Base-by-base conservation (phyloP, 2,888 invertebrate genomes). In the Hydrotaea cyrtoneurina region DNA sequence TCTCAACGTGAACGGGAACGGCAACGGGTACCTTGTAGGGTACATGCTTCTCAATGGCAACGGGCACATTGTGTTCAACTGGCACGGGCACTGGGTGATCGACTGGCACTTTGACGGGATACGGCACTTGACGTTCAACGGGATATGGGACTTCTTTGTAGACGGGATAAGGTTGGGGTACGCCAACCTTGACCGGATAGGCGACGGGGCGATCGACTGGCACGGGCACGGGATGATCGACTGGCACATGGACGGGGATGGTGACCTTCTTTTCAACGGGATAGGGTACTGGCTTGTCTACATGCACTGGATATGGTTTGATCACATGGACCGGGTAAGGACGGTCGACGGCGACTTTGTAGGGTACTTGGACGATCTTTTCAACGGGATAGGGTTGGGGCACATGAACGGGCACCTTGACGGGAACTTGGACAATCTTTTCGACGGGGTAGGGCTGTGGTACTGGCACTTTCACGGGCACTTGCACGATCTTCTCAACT, bases 401-500 rank as follows among this genome's bases (percentile, higher is more conserved):
- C 74, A 93, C 92, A 94, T 87, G 93, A 86, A 87, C 94, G 46
- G 93, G 95, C 62, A 96, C 95, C 91, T 95, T 95, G 43, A 96
- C 95, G 88, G 96, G 96, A 91, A 94, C 94, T 46, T 95, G 96
- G 15, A 96, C 92, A 90, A 95, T 94, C 91, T 96, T 96, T 92
- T 96, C 96, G 31, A 96, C 96, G 86, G 96, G 96, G 93, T 96
- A 96, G 91, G 95, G 95, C 92, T 96, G 96, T 92, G 96, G 96
- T 19, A 96, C 96, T 86, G 96, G 96, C 93, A 96, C 96, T 91
- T 95, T 95, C 53, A 96, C 95, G 88, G 96, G 96, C 91, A 94
- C 94, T 53, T 95, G 96, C 19, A 96, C 92, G 90, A 95, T 95
- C 91, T 96, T 96, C 92, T 96, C 96, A 36, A 96, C 96, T 86